These are phyloP conservation scores for Mobula birostris DNA, from an alignment of 2,113 vertebrate genomes.

Conservation along the genomic window DNA sequence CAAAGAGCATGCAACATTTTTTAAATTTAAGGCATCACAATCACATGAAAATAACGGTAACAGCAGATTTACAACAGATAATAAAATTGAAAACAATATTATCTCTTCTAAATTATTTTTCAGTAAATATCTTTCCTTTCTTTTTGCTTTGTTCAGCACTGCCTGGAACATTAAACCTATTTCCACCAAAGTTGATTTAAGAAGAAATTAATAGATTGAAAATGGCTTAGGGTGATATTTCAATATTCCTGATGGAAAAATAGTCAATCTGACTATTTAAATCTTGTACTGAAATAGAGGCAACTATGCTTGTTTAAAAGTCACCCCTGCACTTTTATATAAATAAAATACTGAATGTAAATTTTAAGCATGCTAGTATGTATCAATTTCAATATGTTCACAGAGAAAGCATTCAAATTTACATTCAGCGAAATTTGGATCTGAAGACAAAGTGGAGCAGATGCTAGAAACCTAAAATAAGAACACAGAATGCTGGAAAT, in stretches of 20 bases:
- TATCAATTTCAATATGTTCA: background rate
- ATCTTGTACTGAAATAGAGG: background rate
- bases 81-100: background rate
- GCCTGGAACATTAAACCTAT: background rate
- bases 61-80: background rate
- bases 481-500: no score
- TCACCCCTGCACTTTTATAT: background rate
- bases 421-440: background rate
- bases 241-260: background rate
- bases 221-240: background rate
- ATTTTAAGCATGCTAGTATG: background rate
- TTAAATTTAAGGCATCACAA: background rate
- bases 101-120: background rate
- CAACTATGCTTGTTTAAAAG: background rate
- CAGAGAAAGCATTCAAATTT: background rate
- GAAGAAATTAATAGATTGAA: background rate
- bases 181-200: slow-evolving; percentile 5
- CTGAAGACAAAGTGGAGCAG: no score
- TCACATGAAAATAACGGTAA: background rate
- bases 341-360: background rate
- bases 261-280: background rate
- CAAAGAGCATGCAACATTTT: slow-evolving; percentile 19
- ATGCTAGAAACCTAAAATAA: no score
- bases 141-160: background rate
- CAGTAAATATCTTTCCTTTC: background rate